Conservation (phyloP, 1,140 invertebrate species). For the Lasaia peninsularis region DNA sequence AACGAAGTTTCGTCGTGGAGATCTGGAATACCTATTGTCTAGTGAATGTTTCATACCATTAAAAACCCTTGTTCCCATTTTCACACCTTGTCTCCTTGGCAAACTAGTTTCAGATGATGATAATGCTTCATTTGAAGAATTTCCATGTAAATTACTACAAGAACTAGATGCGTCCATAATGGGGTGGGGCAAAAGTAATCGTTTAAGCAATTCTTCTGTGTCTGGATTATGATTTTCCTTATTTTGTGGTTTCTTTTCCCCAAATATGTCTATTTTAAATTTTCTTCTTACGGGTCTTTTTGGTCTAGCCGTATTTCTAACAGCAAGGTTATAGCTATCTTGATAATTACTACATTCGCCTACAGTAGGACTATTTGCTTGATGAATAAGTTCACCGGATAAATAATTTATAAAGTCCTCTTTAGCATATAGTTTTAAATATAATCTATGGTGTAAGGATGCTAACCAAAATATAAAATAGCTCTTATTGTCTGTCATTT, state of each 20-base stretch:
- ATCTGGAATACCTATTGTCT: slow-evolving; percentile 36
- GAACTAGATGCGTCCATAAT: slow-evolving; percentile 61
- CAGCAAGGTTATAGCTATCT: slow-evolving; percentile 74
- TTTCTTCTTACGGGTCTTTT: slow-evolving; percentile 53
- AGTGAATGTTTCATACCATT: slow-evolving; percentile 58
- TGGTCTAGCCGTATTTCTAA: slow-evolving; percentile 58
- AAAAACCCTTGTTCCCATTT: slow-evolving; percentile 85
- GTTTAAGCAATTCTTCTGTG: slow-evolving; percentile 60
- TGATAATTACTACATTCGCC: slow-evolving; percentile 71
- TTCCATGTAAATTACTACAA: slow-evolving; percentile 40
- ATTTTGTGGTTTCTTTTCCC: slow-evolving; percentile 80
- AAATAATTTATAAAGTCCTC: slow-evolving; percentile 83
- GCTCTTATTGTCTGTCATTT: slow-evolving; percentile 86
- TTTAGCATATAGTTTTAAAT: slow-evolving; percentile 83
- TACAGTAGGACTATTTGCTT: slow-evolving; percentile 55
- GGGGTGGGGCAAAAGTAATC: slow-evolving; percentile 50
- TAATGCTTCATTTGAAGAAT: slow-evolving; percentile 58
- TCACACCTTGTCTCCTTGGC: slow-evolving; percentile 81
- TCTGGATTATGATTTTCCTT: slow-evolving; percentile 84
- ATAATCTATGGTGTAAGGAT: slow-evolving; percentile 86
- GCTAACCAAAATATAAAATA: slow-evolving; percentile 86
- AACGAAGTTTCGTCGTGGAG: slow-evolving; percentile 37
- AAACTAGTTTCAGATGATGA: slow-evolving; percentile 77
- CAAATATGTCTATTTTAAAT: slow-evolving; percentile 63
- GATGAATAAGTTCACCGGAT: slow-evolving; percentile 79